These are phyloP conservation scores for Microtus montanus DNA, from an alignment of 2,113 vertebrate species.

Conservation along the genomic window DNA sequence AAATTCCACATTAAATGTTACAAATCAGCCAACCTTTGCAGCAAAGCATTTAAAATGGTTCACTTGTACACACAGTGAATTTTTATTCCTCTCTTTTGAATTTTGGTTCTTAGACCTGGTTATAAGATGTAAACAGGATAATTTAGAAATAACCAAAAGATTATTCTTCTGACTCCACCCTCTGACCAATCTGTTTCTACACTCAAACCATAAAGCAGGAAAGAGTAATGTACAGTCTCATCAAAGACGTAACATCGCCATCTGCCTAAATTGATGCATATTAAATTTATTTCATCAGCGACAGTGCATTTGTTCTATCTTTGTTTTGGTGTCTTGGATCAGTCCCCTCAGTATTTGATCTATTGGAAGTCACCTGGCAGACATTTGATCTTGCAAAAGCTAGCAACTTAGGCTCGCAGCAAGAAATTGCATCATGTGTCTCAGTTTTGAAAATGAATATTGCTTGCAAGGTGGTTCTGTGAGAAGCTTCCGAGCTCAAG, in stretches of 20 bases:
- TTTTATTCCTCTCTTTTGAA: conserved; percentile 25
- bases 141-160: conserved; percentile 16
- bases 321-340: conserved; percentile 8
- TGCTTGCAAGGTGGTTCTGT: not conserved
- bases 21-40: conserved; percentile 41
- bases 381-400: conserved; percentile 3
- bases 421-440: not conserved
- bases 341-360: conserved; percentile 6
- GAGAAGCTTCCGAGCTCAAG: not conserved
- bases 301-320: not conserved
- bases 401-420: not conserved
- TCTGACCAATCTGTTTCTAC: not conserved
- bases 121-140: conserved; percentile 39
- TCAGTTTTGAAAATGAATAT: not conserved
- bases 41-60: conserved; percentile 22
- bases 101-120: conserved; percentile 35
- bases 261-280: conserved; percentile 2
- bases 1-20: conserved; percentile 63
- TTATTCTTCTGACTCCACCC: not conserved
- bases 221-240: conserved; percentile 32
- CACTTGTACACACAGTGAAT: conserved; percentile 42
- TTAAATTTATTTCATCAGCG: conserved; percentile 55
- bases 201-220: conserved; percentile 45
- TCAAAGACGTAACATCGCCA: not conserved
- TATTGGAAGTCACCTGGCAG: not conserved